These are phyloP conservation scores for Plusia festucae DNA, from an alignment of 2,888 invertebrate species.

Conservation along the genomic window DNA sequence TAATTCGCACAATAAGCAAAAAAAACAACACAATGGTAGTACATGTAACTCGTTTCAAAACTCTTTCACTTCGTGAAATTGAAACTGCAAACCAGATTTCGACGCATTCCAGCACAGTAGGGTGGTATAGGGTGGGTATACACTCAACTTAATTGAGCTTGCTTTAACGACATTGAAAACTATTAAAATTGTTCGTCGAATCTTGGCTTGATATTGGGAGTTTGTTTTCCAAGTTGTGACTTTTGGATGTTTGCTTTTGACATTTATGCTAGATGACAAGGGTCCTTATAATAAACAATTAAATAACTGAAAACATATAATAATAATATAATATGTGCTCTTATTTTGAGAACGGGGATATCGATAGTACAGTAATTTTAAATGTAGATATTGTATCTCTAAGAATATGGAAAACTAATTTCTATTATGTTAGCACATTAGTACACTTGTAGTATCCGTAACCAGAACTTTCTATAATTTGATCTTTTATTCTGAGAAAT, in stretches of 20 bases:
- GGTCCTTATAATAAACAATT: not conserved
- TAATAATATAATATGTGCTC: too few species aligned
- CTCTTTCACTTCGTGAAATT: constrained; percentile 68
- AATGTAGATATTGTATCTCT: too few species aligned
- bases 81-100: constrained; percentile 66
- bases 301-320: not conserved
- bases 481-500: too few species aligned
- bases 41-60: constrained; percentile 35
- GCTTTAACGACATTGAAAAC: constrained; percentile 37
- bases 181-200: constrained; percentile 42
- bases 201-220: constrained; percentile 25
- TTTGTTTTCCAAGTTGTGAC: constrained; percentile 21
- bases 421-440: too few species aligned
- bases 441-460: too few species aligned
- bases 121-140: constrained; percentile 33
- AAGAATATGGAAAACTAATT: too few species aligned
- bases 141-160: constrained; percentile 48
- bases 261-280: not conserved
- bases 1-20: not conserved
- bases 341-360: not conserved
- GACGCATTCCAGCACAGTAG: constrained; percentile 50
- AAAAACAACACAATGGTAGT: not conserved
- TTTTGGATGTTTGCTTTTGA: constrained; percentile 19
- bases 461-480: too few species aligned
- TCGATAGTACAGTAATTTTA: not conserved